Evolutionary conservation across 2,888 invertebrate species (phyloP).

Genomic region (Atherix ibis): DNA sequence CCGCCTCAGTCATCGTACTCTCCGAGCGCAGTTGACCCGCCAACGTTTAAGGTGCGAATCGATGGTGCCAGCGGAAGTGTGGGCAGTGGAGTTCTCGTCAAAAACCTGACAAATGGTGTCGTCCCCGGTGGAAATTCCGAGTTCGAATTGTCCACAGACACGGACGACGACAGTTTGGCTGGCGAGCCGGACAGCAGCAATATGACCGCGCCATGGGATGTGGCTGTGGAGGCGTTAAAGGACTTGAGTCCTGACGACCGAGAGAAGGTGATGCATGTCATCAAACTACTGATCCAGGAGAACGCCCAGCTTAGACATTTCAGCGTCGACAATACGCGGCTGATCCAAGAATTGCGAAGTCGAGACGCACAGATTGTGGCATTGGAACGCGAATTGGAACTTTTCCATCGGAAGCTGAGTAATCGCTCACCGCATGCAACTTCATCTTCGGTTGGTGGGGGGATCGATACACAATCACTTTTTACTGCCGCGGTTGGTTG

Average conservation of each 20-base stretch:
- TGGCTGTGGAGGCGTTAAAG: conserved; percentile 28
- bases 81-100: conserved; percentile 9
- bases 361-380: conserved; percentile 27
- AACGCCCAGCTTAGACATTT: conserved; percentile 24
- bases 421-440: conserved; percentile 11
- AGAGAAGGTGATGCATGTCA: conserved; percentile 26
- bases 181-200: conserved; percentile 33
- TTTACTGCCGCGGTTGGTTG: background rate
- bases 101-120: conserved; percentile 10
- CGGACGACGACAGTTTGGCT: conserved; percentile 41
- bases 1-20: conserved; percentile 13
- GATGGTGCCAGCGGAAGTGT: conserved; percentile 6
- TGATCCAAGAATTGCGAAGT: conserved; percentile 24
- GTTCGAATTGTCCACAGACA: conserved; percentile 54
- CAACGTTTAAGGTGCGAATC: too few relatives aligned
- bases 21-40: conserved; percentile 14
- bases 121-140: conserved; percentile 35
- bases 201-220: conserved; percentile 28
- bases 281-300: conserved; percentile 24
- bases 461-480: conserved; percentile 11
- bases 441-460: conserved; percentile 10
- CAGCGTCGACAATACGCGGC: conserved; percentile 22
- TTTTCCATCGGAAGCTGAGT: conserved; percentile 21
- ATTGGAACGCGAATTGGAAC: conserved; percentile 26
- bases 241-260: conserved; percentile 27